phyloP scores from a whole-genome alignment of 2,888 invertebrate species.

The Koerneria pararmatus region DNA sequence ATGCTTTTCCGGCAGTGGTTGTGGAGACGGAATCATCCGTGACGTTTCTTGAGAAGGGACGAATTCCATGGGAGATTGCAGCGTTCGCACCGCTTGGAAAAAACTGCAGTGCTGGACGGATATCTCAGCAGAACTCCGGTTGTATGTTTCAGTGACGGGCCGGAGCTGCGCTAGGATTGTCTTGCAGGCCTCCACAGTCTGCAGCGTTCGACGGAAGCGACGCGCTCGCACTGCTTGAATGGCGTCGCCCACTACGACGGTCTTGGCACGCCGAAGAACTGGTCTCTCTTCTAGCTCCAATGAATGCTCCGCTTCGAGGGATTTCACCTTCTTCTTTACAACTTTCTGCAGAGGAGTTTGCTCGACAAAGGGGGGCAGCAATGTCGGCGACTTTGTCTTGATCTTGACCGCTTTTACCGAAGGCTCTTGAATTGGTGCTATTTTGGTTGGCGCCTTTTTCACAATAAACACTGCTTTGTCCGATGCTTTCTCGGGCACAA shows the following conservation, averaged over 20 bases:
- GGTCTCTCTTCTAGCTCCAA: neutral
- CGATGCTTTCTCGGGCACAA: too few relatives aligned
- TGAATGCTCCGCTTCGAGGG: neutral
- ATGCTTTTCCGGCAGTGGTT: slow-evolving; percentile 41
- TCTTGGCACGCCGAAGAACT: slow-evolving; percentile 1
- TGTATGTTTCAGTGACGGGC: neutral
- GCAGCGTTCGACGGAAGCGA: neutral
- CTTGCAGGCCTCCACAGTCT: slow-evolving; percentile 17
- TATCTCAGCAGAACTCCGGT: slow-evolving; percentile 41
- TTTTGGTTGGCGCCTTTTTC: too few relatives aligned
- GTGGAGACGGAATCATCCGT: too few relatives aligned
- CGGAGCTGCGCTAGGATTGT: slow-evolving; percentile 13
- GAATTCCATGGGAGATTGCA: too few relatives aligned
- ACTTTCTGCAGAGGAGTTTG: too few relatives aligned
- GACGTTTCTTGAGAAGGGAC: too few relatives aligned
- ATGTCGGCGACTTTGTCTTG: too few relatives aligned
- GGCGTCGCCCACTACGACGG: neutral
- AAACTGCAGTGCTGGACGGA: slow-evolving; percentile 56
- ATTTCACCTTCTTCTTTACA: too few relatives aligned
- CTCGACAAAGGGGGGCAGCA: too few relatives aligned
- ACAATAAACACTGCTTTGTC: too few relatives aligned
- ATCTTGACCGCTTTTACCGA: too few relatives aligned
- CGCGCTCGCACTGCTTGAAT: neutral
- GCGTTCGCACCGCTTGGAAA: slow-evolving; percentile 33
- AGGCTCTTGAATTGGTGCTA: too few relatives aligned